phyloP scores from a whole-genome alignment of 2,113 vertebrate species.

The Glaucomys volans region DNA sequence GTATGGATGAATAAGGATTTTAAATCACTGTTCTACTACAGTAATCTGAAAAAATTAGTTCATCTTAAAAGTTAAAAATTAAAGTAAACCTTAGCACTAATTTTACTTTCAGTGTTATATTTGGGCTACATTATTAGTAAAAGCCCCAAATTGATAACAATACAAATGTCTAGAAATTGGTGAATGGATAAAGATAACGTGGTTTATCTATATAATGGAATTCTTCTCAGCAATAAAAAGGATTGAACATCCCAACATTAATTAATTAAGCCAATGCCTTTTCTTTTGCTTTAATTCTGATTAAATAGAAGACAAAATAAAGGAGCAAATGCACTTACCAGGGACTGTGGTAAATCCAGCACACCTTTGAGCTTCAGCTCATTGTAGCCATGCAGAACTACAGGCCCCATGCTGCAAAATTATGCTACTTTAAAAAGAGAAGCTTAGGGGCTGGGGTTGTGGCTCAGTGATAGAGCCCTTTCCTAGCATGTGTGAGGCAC shows the following conservation, averaged over 20 bases:
- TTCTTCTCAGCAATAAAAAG: neutral
- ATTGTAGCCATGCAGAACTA: neutral
- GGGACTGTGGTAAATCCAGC: neutral
- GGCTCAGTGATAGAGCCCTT: too few species aligned
- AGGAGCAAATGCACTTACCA: neutral
- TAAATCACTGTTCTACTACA: neutral
- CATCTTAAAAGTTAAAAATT: slow-evolving; percentile 44
- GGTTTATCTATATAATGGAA: neutral
- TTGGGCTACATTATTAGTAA: neutral
- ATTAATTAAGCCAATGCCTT: neutral
- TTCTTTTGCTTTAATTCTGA: slow-evolving; percentile 1
- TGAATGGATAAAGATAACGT: neutral
- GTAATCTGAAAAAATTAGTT: neutral
- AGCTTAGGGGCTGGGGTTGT: neutral
- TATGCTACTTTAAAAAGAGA: neutral
- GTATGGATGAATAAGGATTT: neutral
- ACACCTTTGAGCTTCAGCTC: neutral
- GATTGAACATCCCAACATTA: neutral
- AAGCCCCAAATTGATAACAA: neutral
- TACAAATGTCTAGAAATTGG: neutral
- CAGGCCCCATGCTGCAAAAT: neutral
- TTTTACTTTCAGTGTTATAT: neutral
- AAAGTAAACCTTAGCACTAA: neutral
- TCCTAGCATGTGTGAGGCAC: too few species aligned
- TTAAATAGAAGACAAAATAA: neutral